Evolutionary conservation across 2,113 vertebrate genomes (phyloP).

Genomic region (Trogon surrucura): DNA sequence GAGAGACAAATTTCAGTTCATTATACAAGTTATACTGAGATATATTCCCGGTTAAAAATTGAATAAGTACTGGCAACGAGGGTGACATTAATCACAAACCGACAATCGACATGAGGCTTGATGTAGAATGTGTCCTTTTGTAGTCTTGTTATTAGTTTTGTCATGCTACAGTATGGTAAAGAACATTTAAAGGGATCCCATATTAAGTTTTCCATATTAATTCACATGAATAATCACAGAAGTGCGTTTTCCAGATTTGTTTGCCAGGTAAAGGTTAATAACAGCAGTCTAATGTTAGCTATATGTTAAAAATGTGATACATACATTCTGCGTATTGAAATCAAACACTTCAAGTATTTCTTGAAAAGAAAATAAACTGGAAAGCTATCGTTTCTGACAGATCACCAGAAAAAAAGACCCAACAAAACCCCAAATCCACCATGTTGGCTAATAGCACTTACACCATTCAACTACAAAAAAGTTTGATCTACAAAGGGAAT

Average conservation of each 20-base stretch:
- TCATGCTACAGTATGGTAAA: background rate
- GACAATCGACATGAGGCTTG: background rate
- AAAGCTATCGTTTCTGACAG: background rate
- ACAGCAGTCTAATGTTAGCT: background rate
- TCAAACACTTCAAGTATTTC: background rate
- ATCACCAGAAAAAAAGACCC: background rate
- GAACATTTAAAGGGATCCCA: background rate
- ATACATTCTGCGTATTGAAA: background rate
- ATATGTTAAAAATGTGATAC: background rate
- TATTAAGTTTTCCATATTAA: background rate
- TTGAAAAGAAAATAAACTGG: background rate
- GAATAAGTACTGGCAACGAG: background rate
- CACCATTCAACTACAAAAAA: background rate
- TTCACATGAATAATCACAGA: background rate
- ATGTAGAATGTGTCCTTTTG: background rate
- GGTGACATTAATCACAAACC: background rate
- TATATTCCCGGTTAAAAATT: background rate
- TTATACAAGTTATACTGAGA: background rate
- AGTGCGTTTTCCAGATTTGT: background rate
- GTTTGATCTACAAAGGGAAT: background rate
- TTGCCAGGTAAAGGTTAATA: background rate
- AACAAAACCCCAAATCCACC: accelerated
- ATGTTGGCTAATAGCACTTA: background rate
- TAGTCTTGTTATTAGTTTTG: background rate
- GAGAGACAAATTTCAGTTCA: background rate